These are phyloP conservation scores for Strigamia transsilvanica DNA, from an alignment of 2,888 invertebrate genomes.

Conservation along the genomic window DNA sequence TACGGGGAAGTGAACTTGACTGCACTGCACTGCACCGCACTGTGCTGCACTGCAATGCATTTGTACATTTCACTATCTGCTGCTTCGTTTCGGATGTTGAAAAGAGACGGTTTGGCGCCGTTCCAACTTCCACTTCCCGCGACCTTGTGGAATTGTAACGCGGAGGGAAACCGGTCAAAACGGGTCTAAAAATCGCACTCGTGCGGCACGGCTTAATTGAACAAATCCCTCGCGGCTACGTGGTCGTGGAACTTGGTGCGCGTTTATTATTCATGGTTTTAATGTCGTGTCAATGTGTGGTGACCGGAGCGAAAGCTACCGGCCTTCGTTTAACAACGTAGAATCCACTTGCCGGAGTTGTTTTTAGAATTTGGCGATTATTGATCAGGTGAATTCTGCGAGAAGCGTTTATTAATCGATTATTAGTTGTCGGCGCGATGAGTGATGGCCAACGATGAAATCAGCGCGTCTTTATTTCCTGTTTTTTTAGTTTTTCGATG, in stretches of 20 bases:
- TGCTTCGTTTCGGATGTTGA: not conserved
- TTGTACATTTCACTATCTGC: not conserved
- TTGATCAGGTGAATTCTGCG: too few relatives aligned
- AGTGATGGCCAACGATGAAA: not conserved
- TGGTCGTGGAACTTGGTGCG: not conserved
- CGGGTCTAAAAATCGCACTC: too few relatives aligned
- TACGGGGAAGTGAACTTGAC: not conserved
- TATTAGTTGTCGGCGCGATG: not conserved
- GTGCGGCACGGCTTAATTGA: constrained; percentile 20
- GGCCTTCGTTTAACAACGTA: not conserved
- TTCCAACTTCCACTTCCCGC: not conserved
- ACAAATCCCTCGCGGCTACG: constrained; percentile 4
- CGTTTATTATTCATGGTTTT: constrained; percentile 40
- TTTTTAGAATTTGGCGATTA: too few relatives aligned
- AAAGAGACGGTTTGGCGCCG: not conserved
- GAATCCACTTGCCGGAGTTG: not conserved
- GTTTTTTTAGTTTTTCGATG: too few relatives aligned
- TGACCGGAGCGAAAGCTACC: constrained; percentile 2
- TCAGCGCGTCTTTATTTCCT: too few relatives aligned
- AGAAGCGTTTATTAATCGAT: not conserved
- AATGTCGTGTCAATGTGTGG: constrained; percentile 12
- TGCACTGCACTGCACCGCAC: not conserved
- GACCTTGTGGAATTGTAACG: too few relatives aligned
- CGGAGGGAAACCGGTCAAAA: too few relatives aligned
- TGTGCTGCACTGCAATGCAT: not conserved